Evolutionary conservation across 2,797 vertebrate species (phyloP), one percentile per base, ranked within the genome.

Genomic region (Myotis pilosus): DNA sequence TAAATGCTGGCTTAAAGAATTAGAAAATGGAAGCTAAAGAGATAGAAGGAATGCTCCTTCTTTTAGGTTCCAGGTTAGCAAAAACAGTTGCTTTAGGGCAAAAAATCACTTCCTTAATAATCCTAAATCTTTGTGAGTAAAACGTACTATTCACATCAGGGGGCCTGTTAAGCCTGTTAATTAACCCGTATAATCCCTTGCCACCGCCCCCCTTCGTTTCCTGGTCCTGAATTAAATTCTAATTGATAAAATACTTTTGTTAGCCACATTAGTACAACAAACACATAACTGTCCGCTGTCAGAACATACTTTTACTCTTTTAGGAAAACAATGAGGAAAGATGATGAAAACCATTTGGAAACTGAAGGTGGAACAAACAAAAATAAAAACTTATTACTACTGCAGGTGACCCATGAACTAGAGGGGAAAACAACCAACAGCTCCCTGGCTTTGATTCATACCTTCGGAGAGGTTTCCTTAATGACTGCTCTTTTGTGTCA

Each of bases 391-490:
- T 23, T 92, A 64, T 64, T 89, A 23, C 87, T 97, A 19, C 87
- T 97, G 38, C 78, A 96, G 91, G 89, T 17, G 6, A 72, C 88
- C 47, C 22, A 23, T 88, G 87, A 97, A 88, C 28, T 25, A 68
- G 89, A 60, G 20, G 91, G 81, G 72, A 87, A 33, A n/a, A 87
- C 92, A 80, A 84, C 53, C 36, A 55, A 92, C 97, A 95, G 53
- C 51, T 92, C 96, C 28, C 69, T 95, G 64, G 92, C 78, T 97
- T 97, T 97, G 93, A 97, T 96, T 97, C 95, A 91, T 97, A 92
- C 72, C 44, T 96, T 97, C 60, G 8, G 81, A 97, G 86, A 95
- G n/a, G 74, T 90, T 97, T 97, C 92, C 92, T 97, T 97, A 96
- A 97, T 96, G 93, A 97, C 89, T 89, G 41, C 57, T 97, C 92